These are phyloP conservation scores for Notoglanidium macrostoma DNA, from an alignment of 2,797 vertebrate species.

Conservation along the genomic window DNA sequence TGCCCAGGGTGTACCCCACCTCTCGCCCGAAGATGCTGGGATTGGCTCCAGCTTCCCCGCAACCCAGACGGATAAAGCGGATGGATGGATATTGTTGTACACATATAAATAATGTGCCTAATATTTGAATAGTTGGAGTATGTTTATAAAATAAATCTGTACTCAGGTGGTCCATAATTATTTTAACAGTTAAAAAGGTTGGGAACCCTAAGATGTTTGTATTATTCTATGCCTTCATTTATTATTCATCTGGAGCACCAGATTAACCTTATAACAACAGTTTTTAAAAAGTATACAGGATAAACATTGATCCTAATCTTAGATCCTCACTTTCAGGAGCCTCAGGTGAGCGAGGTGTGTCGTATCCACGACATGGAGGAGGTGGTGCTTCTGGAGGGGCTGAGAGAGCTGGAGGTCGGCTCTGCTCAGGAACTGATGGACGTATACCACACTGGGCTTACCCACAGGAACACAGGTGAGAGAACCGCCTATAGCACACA, in stretches of 20 bases:
- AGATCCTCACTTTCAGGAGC: constrained; percentile 49
- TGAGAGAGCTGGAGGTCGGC: constrained; percentile 62
- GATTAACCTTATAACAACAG: neutral
- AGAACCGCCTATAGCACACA: neutral
- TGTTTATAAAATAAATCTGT: neutral
- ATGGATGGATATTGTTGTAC: neutral
- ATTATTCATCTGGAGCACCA: neutral
- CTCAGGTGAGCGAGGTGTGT: constrained; percentile 55
- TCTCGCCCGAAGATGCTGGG: too few relatives aligned
- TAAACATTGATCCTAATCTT: neutral
- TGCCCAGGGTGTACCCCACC: too few relatives aligned
- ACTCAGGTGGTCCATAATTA: neutral
- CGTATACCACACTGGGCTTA: constrained; percentile 52
- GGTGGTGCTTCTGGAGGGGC: constrained; percentile 58
- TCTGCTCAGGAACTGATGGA: constrained; percentile 59
- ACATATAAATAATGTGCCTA: neutral
- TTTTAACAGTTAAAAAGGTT: neutral
- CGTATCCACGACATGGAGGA: constrained; percentile 64
- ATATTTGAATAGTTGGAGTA: neutral
- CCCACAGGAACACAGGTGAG: constrained; percentile 58
- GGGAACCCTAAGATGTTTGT: neutral
- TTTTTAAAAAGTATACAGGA: neutral
- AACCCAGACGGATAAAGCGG: too few relatives aligned
- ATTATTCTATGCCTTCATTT: neutral
- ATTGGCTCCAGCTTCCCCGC: too few relatives aligned